A percentile compares a stretch with the other conserved stretches of the same genome.
Evolutionary conservation across 2,113 vertebrate genomes (phyloP).

Genomic region (Mirza zaza): DNA sequence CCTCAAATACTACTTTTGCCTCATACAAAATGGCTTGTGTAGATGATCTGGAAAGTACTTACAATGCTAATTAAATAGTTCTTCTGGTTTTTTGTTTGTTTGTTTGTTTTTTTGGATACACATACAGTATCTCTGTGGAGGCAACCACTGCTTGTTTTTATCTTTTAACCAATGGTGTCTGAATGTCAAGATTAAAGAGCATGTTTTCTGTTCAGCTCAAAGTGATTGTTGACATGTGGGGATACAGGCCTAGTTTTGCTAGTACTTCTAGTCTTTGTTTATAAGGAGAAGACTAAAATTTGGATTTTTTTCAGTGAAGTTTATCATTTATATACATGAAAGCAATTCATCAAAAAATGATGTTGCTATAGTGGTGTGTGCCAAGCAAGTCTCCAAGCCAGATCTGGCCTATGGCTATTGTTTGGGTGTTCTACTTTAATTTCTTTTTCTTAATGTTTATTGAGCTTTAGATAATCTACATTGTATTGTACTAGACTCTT

Average conservation of each 20-base stretch:
- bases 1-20: too few relatives aligned
- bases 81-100: too few relatives aligned
- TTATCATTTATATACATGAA: background rate
- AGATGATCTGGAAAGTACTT: background rate
- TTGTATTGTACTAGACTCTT: background rate
- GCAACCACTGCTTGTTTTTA: background rate
- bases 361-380: background rate
- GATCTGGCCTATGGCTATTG: background rate
- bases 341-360: background rate
- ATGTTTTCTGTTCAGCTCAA: background rate
- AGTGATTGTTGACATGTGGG: background rate
- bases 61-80: background rate
- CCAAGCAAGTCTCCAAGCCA: background rate
- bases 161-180: background rate
- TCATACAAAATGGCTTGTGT: too few relatives aligned
- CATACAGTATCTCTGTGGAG: background rate
- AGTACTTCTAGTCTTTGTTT: background rate
- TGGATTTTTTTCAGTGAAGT: background rate
- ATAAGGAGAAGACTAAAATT: background rate
- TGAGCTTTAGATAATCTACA: background rate
- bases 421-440: background rate
- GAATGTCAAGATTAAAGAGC: background rate
- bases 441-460: background rate
- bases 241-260: background rate
- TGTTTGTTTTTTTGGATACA: background rate